Evolutionary conservation across 2,113 vertebrate genomes (phyloP).

Genomic region (Heptranchias perlo): DNA sequence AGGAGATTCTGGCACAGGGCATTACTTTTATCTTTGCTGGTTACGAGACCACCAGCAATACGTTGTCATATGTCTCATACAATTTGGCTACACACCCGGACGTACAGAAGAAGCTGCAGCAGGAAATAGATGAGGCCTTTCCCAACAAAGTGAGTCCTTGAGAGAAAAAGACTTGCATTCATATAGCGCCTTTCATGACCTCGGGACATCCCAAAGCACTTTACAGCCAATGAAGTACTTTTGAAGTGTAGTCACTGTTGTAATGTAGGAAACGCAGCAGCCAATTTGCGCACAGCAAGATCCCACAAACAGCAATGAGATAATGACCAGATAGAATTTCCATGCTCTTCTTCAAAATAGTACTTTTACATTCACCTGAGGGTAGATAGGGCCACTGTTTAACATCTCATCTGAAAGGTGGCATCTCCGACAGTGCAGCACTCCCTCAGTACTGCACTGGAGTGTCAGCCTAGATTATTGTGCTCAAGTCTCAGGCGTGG

Average conservation of each 20-base stretch:
- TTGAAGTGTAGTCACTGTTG: not conserved
- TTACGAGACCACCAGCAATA: constrained; percentile 65
- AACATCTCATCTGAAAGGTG: not conserved
- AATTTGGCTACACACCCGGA: constrained; percentile 63
- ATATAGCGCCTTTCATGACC: not conserved
- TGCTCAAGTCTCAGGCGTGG: not conserved
- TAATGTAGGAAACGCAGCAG: not conserved
- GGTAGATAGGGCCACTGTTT: not conserved
- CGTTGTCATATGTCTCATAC: constrained; percentile 57
- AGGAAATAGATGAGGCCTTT: constrained; percentile 62
- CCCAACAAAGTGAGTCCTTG: constrained; percentile 55
- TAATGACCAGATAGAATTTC: not conserved
- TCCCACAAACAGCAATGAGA: not conserved
- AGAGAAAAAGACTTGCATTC: not conserved
- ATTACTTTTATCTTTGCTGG: constrained; percentile 67
- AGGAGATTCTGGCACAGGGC: constrained; percentile 65
- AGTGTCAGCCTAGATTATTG: not conserved
- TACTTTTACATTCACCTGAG: not conserved
- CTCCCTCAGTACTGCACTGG: not conserved
- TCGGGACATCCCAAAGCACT: not conserved
- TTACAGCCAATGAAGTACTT: not conserved
- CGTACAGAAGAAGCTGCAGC: constrained; percentile 57
- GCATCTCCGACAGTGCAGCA: too few species aligned
- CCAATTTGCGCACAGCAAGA: not conserved
- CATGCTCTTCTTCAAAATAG: not conserved